phyloP scores from a whole-genome alignment of 2,888 invertebrate species.

The Monoplex corrugatus region DNA sequence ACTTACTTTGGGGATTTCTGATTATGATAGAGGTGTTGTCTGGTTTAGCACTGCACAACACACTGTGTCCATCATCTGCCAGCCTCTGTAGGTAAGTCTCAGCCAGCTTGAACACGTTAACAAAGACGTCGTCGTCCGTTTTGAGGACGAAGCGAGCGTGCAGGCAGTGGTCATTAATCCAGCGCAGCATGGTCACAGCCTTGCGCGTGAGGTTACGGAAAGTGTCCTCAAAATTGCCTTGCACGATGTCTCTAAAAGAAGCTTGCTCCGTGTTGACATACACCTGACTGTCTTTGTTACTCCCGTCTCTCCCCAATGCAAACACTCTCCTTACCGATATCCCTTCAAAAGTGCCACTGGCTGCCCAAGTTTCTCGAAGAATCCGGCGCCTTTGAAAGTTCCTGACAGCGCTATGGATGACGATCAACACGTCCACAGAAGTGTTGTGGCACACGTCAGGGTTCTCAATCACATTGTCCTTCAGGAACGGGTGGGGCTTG shows the following conservation, averaged over 20 bases:
- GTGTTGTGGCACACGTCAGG: constrained; percentile 62
- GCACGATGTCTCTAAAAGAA: constrained; percentile 71
- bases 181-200: constrained; percentile 70
- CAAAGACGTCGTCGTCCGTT: constrained; percentile 75
- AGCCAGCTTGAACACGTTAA: constrained; percentile 68
- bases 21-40: constrained; percentile 64
- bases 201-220: constrained; percentile 74
- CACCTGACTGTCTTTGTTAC: constrained; percentile 58
- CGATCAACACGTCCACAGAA: constrained; percentile 64
- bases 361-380: constrained; percentile 74
- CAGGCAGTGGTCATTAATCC: constrained; percentile 69
- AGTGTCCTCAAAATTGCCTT: constrained; percentile 71
- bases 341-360: constrained; percentile 61
- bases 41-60: constrained; percentile 65
- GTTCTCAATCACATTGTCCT: constrained; percentile 69
- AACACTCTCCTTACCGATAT: constrained; percentile 67
- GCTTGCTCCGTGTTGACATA: constrained; percentile 69
- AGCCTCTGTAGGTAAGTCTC: constrained; percentile 63
- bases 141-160: constrained; percentile 69
- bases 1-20: constrained; percentile 64
- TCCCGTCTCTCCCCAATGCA: constrained; percentile 64
- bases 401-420: constrained; percentile 68
- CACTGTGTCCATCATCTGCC: constrained; percentile 54
- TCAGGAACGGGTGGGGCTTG: constrained; percentile 63
- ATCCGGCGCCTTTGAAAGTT: constrained; percentile 66